Base-by-base conservation (phyloP, 30 jellyfish, hydroid and myxozoan genomes). In the Rhopilema esculentum region DNA sequence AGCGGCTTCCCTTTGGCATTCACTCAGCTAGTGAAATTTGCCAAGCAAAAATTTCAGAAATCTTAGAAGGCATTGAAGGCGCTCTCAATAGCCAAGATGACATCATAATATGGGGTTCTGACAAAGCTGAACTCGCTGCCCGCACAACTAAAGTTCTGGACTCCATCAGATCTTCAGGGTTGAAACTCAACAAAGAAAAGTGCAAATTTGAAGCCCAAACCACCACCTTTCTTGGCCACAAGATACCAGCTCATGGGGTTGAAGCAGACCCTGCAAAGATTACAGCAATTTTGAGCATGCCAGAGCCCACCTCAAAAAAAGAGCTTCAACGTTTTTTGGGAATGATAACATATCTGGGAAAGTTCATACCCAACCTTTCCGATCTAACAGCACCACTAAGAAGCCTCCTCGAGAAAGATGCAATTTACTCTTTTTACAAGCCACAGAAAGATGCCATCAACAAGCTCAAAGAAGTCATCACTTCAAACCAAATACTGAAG, bases 21-120 rank as follows among this genome's bases (percentile, higher is more conserved):
- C 97, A 90, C 80, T 88, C 97, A 8, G 97, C 97, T 49, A 83
- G 95, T 50, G 88, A 83, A 27, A 73, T 90, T 22, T 90, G 88
- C 65, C 96, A 83, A 62, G 85, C 91, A 69, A 17, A 53, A n/a
- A 66, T 84, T 16, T 33, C 95, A 0, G 27, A 89, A 23, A 82
- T 82, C 67, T 24, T 83, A 12, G 87, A 40, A 51, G 83, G 85
- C 69, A 33, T 83, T 75, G 86, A 65, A 1, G 96, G 97, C 68
- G 78, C 72, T 1, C 66, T 49, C n/a, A 89, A 89, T 76, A 24
- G 90, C 49, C 97, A 89, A 89, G 94, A 82, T 72, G 95, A 82
- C 79, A 89, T 89, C 50, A 81, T 89, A 22, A 73, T 89, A 63
- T 82, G 95, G 97, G 97, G 77, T 49, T 68, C 84, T 16, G 65